Evolutionary conservation across 2,113 vertebrate genomes (phyloP).

Genomic region (Pyrgilauda ruficollis): DNA sequence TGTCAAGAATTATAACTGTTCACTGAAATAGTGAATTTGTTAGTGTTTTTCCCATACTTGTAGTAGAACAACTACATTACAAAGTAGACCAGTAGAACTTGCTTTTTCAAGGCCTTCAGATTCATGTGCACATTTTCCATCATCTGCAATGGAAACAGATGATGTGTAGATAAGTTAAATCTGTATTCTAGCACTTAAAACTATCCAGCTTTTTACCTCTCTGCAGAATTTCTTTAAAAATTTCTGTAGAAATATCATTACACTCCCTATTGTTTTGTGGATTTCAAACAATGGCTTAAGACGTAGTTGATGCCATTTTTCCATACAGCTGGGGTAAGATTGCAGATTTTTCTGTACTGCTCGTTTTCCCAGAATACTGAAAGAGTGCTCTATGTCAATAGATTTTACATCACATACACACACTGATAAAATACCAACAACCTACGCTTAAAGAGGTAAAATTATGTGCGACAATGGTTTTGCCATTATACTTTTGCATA

Average conservation of each 20-base stretch:
- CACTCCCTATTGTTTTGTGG: background rate
- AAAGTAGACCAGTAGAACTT: background rate
- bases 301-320: background rate
- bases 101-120: background rate
- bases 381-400: conserved; percentile 17
- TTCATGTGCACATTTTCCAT: background rate
- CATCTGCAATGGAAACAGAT: background rate
- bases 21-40: background rate
- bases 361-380: conserved; percentile 29
- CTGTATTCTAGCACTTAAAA: background rate
- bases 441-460: conserved; percentile 37
- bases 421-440: conserved; percentile 8
- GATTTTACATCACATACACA: background rate
- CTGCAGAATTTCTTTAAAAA: background rate
- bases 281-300: conserved; percentile 8
- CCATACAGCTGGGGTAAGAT: background rate
- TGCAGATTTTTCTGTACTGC: conserved; percentile 27
- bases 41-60: background rate
- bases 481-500: conserved; percentile 52
- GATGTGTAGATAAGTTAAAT: background rate
- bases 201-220: background rate
- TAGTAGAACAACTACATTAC: background rate
- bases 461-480: conserved; percentile 51
- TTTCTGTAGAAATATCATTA: background rate
- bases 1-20: background rate